phyloP scores from a whole-genome alignment of 2,888 invertebrate genomes.

The Tenthredo scrophulariae region DNA sequence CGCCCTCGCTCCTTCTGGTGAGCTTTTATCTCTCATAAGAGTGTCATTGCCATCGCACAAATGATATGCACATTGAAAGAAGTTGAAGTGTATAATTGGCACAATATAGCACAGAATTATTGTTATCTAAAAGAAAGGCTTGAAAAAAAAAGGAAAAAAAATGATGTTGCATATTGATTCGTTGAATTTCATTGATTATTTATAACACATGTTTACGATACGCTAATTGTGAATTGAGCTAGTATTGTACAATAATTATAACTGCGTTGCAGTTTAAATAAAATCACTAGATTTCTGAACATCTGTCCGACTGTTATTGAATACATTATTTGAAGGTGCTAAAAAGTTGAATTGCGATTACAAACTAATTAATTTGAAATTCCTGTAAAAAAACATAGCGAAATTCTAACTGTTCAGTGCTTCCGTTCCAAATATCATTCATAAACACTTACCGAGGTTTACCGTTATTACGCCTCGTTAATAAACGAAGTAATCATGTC shows the following conservation, averaged over 20 bases:
- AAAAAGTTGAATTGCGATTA: background rate
- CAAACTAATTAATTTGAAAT: background rate
- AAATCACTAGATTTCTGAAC: constrained; percentile 40
- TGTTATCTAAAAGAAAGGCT: constrained; percentile 42
- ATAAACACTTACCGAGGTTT: background rate
- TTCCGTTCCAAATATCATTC: background rate
- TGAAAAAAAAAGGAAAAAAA: background rate
- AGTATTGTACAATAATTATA: constrained; percentile 48
- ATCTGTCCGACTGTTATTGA: background rate
- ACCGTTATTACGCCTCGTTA: constrained; percentile 66
- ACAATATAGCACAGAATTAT: constrained; percentile 43
- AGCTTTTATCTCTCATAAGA: background rate
- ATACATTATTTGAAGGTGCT: background rate
- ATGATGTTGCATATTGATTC: constrained; percentile 48
- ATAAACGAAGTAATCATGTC: constrained; percentile 84
- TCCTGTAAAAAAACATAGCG: background rate
- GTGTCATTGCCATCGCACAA: constrained; percentile 39
- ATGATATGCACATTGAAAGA: constrained; percentile 41
- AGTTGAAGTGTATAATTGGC: constrained; percentile 26
- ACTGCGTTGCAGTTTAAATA: constrained; percentile 34
- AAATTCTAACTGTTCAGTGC: background rate
- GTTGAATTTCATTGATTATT: constrained; percentile 45
- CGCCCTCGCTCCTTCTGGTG: constrained; percentile 24
- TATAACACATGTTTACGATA: constrained; percentile 31
- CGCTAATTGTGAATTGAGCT: constrained; percentile 46